These are phyloP conservation scores for Trichosurus vulpecula DNA, from an alignment of 2,797 vertebrate genomes.

Conservation along the genomic window DNA sequence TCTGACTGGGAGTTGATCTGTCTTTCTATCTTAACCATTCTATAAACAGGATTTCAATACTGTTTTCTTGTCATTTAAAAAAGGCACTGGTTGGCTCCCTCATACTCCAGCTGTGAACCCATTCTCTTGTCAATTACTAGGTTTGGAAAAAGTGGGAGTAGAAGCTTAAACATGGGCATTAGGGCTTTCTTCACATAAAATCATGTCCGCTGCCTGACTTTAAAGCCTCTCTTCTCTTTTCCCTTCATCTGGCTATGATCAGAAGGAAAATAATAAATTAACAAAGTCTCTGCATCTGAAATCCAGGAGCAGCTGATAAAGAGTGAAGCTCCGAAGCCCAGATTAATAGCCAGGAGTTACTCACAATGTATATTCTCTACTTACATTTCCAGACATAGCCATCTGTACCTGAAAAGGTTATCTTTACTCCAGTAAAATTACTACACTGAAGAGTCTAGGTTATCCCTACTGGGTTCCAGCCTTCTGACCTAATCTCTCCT, in stretches of 20 bases:
- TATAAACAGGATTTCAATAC: neutral
- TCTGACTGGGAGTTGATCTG: neutral
- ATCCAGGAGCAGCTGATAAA: neutral
- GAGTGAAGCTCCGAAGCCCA: neutral
- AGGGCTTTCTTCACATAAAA: neutral
- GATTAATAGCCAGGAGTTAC: neutral
- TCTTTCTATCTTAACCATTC: neutral
- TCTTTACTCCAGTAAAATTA: neutral
- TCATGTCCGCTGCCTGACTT: neutral
- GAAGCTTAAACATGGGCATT: neutral
- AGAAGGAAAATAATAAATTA: neutral
- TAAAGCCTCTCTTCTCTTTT: neutral
- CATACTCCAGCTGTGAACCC: neutral
- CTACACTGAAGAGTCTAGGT: neutral
- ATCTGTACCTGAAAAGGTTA: neutral
- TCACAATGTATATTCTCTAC: neutral
- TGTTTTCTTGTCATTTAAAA: neutral
- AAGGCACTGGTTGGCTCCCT: neutral
- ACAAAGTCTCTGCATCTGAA: neutral
- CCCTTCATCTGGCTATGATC: neutral
- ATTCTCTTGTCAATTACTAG: neutral
- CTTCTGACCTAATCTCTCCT: neutral
- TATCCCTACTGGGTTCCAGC: neutral
- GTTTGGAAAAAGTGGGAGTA: neutral
- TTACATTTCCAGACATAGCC: neutral